Evolutionary conservation across 2,113 vertebrate genomes (phyloP), one percentile per base, ranked within the genome.

Genomic region (Phoenicopterus ruber): DNA sequence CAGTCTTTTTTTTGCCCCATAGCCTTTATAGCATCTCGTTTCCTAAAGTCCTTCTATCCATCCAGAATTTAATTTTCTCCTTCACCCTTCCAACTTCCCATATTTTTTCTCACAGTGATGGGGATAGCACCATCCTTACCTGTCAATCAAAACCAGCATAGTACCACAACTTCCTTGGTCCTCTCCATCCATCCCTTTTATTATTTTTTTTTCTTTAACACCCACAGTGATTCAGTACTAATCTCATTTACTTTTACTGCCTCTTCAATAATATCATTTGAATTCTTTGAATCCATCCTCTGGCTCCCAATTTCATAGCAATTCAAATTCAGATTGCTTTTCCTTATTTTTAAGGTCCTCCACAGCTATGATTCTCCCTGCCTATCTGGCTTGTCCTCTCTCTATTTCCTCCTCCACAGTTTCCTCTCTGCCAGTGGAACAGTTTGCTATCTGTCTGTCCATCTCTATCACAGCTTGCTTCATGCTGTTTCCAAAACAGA

Each of bases 11-110:
- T 8, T 10, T 6, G 4, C 9, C 11, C 16, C 0, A 2, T n/a
- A 82, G 36, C 13, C 18, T 89, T 72, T 72, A 28, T 18, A 85
- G 8, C 36, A 61, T 52, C 32, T 84, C 2, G 1, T 89, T 89
- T 88, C 36, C 66, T 88, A 11, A 80, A 72, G 3, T 90, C 49
- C 59, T 2, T 36, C 50, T 71, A 34, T 82, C n/a, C 34, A 78
- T 34, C 10, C 52, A 82, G 62, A 94, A 59, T 59, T 87, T 62
- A 38, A 76, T 95, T 94, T 91, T 94, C 31, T 91, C 19, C 26
- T 61, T 49, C 57, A 36, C 24, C 4, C 4, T 82, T 85, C 65
- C 13, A 69, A 44, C 36, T 82, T 73, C 17, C 16, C 4, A 2
- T 71, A 12, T 54, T 74, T 91, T 88, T 84, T 77, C 38, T 78